phyloP scores from a whole-genome alignment of 2,113 vertebrate genomes.

The Leuciscus idus region DNA sequence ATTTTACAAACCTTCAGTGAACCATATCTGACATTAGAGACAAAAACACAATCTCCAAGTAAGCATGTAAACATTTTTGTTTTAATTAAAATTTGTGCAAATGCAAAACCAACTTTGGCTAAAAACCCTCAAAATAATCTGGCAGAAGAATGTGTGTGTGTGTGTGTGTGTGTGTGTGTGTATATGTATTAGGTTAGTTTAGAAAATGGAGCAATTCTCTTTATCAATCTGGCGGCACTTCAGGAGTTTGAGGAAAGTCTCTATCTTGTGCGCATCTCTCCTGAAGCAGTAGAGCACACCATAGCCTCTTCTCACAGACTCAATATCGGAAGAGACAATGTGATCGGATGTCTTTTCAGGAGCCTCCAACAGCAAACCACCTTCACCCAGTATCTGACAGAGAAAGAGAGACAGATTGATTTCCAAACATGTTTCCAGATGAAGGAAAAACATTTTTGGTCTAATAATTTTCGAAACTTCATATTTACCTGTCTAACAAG shows the following conservation, averaged over 20 bases:
- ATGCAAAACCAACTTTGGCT: not conserved
- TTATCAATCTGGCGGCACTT: slow-evolving; percentile 51
- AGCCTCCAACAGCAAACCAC: not conserved
- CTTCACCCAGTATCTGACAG: slow-evolving; percentile 55
- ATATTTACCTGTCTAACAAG: slow-evolving; percentile 56
- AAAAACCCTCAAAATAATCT: not conserved
- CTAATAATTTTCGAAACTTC: not conserved
- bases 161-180: not conserved
- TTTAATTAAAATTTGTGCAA: not conserved
- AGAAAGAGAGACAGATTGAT: not conserved
- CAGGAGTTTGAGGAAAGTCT: slow-evolving; percentile 62
- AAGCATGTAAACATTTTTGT: not conserved
- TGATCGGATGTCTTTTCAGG: slow-evolving; percentile 3
- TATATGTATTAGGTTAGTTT: not conserved
- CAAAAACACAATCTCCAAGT: not conserved
- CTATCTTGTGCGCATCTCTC: slow-evolving; percentile 64
- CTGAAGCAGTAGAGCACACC: slow-evolving; percentile 58
- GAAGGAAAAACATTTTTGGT: not conserved
- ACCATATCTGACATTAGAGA: not conserved
- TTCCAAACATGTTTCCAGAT: not conserved
- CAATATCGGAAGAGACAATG: slow-evolving; percentile 3
- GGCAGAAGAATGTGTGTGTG: not conserved
- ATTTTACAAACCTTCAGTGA: not conserved
- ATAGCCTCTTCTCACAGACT: slow-evolving; percentile 58
- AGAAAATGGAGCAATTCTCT: slow-evolving; percentile 51